Percentiles rank a stretch among this genome's conserved stretches.
phyloP scores from a whole-genome alignment of 2,113 vertebrate genomes.

The Calidris pugnax region DNA sequence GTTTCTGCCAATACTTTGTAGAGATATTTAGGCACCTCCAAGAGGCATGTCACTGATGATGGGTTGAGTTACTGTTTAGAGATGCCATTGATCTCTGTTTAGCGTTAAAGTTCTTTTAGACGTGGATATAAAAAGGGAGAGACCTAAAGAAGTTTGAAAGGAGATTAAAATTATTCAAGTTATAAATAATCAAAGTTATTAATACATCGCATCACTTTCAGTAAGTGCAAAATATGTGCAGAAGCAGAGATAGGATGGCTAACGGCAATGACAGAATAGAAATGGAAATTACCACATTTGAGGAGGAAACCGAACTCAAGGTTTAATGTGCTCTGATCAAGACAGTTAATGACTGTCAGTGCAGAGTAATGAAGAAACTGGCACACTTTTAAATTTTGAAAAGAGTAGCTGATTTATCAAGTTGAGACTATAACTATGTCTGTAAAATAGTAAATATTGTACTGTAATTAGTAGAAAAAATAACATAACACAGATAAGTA shows the following conservation, averaged over 20 bases:
- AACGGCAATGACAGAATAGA: not conserved
- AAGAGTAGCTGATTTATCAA: not conserved
- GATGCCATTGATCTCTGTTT: rapidly evolving
- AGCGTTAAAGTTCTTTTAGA: not conserved
- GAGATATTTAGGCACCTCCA: not conserved
- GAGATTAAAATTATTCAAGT: not conserved
- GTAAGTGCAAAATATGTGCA: not conserved
- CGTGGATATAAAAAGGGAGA: not conserved
- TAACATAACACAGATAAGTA: not conserved
- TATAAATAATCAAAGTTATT: not conserved
- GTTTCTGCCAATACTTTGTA: not conserved
- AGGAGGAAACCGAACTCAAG: not conserved
- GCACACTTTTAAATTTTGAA: not conserved
- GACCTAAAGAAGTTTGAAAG: not conserved
- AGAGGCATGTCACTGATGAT: not conserved
- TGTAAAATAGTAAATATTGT: not conserved
- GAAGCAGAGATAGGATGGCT: not conserved
- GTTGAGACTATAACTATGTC: not conserved
- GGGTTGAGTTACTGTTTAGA: not conserved
- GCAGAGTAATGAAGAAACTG: not conserved
- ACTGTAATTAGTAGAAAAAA: not conserved
- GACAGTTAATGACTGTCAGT: not conserved
- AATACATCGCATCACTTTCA: not conserved
- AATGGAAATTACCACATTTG: not conserved
- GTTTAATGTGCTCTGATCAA: not conserved